A percentile compares a stretch with the other conserved stretches of the same genome.
phyloP scores from a whole-genome alignment of 2,888 invertebrate genomes.

The Drosophila nr. fundita region DNA sequence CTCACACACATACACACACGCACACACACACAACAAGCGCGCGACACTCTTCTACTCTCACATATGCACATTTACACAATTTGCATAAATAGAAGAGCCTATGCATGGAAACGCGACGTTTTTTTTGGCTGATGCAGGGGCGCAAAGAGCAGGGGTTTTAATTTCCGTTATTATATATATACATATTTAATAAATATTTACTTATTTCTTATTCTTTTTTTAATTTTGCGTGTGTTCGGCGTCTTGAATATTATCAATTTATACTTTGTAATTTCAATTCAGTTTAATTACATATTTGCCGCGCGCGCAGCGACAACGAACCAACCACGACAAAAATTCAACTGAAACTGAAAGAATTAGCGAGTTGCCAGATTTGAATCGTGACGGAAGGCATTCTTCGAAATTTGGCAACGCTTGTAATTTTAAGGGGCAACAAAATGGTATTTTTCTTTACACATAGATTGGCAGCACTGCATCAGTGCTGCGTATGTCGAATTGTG shows the following conservation, averaged over 20 bases:
- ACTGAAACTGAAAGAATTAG: constrained; percentile 58
- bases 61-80: constrained; percentile 52
- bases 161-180: constrained; percentile 36
- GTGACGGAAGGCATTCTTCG: constrained; percentile 23
- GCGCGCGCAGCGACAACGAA: constrained; percentile 61
- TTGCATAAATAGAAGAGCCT: constrained; percentile 63
- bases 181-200: constrained; percentile 16
- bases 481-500: constrained; percentile 2
- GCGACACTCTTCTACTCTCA: constrained; percentile 40
- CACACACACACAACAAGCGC: constrained; percentile 40
- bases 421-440: constrained; percentile 6
- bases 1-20: constrained; percentile 44
- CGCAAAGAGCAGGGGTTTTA: constrained; percentile 14
- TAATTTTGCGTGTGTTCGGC: constrained; percentile 54
- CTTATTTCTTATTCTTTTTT: constrained; percentile 14
- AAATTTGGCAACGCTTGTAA: constrained; percentile 26
- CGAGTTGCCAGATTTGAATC: constrained; percentile 56
- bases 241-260: constrained; percentile 60
- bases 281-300: constrained; percentile 56
- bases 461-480: constrained; percentile 24
- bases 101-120: constrained; percentile 51
- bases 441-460: neutral
- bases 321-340: constrained; percentile 60
- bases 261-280: constrained; percentile 49
- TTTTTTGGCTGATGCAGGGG: neutral